A percentile compares a stretch with the other conserved stretches of the same genome.
Evolutionary conservation across 2,113 vertebrate genomes (phyloP).

Genomic region (Eidolon helvum): DNA sequence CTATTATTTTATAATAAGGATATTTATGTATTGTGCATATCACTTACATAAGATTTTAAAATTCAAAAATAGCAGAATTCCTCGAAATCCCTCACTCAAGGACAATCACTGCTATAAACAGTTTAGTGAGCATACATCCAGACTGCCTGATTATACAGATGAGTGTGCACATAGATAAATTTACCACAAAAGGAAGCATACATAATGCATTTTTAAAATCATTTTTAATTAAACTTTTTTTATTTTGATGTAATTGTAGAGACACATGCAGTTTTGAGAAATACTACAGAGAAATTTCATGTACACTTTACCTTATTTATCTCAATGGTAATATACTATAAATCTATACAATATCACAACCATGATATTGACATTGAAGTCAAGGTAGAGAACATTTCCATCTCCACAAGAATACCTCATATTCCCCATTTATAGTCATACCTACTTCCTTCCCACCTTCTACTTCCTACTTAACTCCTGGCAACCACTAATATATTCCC

Average conservation of each 20-base stretch:
- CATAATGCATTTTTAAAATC: not conserved
- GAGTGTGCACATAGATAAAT: not conserved
- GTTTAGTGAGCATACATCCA: not conserved
- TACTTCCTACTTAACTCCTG: not conserved
- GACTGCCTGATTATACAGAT: not conserved
- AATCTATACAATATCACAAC: not conserved
- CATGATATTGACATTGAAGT: not conserved
- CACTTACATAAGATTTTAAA: not conserved
- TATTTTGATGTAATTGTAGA: not conserved
- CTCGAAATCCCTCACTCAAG: not conserved
- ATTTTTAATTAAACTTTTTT: not conserved
- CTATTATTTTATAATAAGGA: not conserved
- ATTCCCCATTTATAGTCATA: not conserved
- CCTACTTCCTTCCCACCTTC: not conserved
- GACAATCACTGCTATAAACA: not conserved
- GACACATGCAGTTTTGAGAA: not conserved
- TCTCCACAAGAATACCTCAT: not conserved
- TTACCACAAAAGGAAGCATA: not conserved
- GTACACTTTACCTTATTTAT: not conserved
- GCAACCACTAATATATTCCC: not conserved
- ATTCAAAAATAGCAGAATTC: not conserved
- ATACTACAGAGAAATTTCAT: not conserved
- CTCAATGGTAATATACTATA: not conserved
- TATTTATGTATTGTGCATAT: not conserved
- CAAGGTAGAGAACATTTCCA: not conserved